Conservation (phyloP, 2,797 vertebrate genomes). For the Cossypha dichroa region DNA sequence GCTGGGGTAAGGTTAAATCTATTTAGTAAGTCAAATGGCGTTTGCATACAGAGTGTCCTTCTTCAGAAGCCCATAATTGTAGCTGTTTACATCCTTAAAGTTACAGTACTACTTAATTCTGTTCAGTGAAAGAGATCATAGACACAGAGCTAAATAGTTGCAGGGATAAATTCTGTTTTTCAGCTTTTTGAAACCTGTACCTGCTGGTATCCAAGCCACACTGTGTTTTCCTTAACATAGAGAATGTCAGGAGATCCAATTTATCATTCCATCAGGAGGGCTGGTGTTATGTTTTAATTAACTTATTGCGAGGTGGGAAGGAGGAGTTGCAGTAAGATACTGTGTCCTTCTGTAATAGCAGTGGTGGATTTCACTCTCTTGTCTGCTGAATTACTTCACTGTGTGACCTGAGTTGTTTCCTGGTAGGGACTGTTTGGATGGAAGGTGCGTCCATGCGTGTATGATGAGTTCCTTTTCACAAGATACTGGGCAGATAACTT, state of each 20-base stretch:
- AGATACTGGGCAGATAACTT: not conserved
- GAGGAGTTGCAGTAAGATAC: not conserved
- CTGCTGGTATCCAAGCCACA: not conserved
- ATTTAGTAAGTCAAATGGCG: not conserved
- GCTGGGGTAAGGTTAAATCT: not conserved
- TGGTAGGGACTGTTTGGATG: not conserved
- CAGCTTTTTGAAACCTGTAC: not conserved
- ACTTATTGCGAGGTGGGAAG: not conserved
- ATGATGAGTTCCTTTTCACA: not conserved
- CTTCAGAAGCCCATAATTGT: not conserved
- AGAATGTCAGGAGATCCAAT: not conserved
- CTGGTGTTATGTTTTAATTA: not conserved
- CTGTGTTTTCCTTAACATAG: not conserved
- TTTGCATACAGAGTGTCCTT: not conserved
- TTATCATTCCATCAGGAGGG: not conserved
- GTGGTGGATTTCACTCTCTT: not conserved
- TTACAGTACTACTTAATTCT: not conserved
- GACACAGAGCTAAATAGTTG: not conserved
- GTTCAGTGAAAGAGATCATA: not conserved
- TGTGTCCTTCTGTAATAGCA: not conserved
- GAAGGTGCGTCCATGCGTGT: rapidly evolving
- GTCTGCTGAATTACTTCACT: not conserved
- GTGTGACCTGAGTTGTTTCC: not conserved
- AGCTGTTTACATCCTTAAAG: not conserved
- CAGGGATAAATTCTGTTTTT: not conserved